Percentiles rank a stretch among this genome's conserved stretches.
Evolutionary conservation across 2,797 vertebrate genomes (phyloP).

Genomic region (Graptemys geographica): DNA sequence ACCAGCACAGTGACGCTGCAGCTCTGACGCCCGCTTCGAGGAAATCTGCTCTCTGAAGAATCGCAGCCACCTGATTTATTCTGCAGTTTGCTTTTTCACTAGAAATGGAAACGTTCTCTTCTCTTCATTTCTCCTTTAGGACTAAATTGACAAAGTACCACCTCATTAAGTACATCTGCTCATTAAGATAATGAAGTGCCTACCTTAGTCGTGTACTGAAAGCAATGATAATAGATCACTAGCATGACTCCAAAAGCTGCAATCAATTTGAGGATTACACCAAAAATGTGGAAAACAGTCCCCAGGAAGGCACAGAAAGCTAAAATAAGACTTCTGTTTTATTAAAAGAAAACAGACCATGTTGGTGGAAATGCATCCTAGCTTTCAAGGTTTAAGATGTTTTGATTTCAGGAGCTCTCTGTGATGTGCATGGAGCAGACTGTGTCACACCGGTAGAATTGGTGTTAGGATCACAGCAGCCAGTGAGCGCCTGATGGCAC

Average conservation of each 20-base stretch:
- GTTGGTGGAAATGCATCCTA: neutral
- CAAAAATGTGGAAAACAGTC: neutral
- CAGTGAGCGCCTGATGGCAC: neutral
- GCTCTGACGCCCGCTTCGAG: slow-evolving; percentile 34
- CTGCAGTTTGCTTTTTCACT: slow-evolving; percentile 48
- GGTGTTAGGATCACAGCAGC: neutral
- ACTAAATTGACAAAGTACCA: slow-evolving; percentile 60
- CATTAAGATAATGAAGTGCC: slow-evolving; percentile 67
- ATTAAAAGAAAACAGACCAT: neutral
- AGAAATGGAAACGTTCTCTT: slow-evolving; percentile 48
- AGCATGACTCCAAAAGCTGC: slow-evolving; percentile 33
- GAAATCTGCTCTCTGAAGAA: slow-evolving; percentile 52
- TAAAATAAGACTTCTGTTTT: neutral
- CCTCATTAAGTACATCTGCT: slow-evolving; percentile 69
- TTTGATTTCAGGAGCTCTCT: neutral
- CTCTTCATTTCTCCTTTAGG: slow-evolving; percentile 57
- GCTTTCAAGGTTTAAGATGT: neutral
- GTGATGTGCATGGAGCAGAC: neutral
- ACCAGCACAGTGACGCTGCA: slow-evolving; percentile 25
- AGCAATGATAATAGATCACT: slow-evolving; percentile 35
- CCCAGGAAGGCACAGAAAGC: neutral
- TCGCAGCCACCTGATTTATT: slow-evolving; percentile 61
- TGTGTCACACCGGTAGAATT: neutral
- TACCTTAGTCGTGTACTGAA: slow-evolving; percentile 47
- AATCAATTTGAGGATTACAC: neutral